Base-by-base conservation (phyloP, 2,888 invertebrate genomes). In the Drosophila nigricruria region DNA sequence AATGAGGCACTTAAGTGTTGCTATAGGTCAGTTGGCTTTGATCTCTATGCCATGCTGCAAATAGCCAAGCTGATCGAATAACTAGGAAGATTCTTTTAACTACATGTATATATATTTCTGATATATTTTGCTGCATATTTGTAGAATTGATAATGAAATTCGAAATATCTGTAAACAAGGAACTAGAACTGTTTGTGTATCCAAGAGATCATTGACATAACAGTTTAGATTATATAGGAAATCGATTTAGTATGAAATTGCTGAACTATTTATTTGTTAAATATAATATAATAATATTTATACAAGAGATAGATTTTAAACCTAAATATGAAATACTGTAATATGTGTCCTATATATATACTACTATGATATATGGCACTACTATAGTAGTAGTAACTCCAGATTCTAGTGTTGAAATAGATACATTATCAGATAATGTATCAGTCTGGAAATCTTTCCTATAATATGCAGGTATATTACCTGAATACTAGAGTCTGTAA, bases 1-100 rank as follows among this genome's bases (percentile, higher is more conserved):
- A 64, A 61, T 77, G 63, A 49, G 32, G 30, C 49, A 72, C 63
- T 60, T 40, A 30, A 63, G 36, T 61, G 45, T 60, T 50, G 53
- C 40, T 30, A 63, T 60, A 50, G 77, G 59, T 70, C 79, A 78
- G 58, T 30, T 32, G 40, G 50, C 64, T 78, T 78, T 73, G 78
- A 76, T 73, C 77, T 63, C 57, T 27, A 5, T 27, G n/a, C 20
- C 32, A 30, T 49, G 30, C 47, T n/a, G 25, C 25, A 38, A 53
- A 53, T 38, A 30, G 18, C 18, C 18, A 30, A 30, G 49, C 18
- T 6, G 34, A 52, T 50, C 20, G 50, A 14, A 34, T 20, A 50
- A 8, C 14, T 20, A 16, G 18, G 32, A 30, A 34, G 14, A 23
- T 6, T 3, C 27, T 18, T 18, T 27, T n/a, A 30, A 18, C 1